These are phyloP conservation scores for Megalopta genalis DNA, from an alignment of 1,140 invertebrate species.

Conservation along the genomic window DNA sequence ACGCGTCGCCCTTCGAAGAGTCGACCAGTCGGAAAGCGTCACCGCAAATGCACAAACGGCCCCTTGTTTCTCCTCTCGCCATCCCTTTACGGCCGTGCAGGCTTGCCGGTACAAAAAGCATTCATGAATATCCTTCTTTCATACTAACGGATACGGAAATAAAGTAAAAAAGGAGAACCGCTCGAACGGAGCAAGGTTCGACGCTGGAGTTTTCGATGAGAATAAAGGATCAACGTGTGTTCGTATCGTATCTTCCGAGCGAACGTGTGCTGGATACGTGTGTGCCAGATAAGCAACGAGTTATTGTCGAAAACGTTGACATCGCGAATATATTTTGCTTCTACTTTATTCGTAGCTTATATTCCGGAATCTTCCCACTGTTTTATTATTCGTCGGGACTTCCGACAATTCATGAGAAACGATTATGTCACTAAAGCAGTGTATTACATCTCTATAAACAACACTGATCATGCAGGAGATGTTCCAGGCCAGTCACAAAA, in stretches of 20 bases:
- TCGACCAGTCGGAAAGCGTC: slow-evolving; percentile 37
- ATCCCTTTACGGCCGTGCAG: slow-evolving; percentile 36
- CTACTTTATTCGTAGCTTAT: background rate
- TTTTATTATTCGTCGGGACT: no score
- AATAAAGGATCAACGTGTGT: slow-evolving; percentile 42
- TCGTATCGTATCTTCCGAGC: background rate
- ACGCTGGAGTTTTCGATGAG: slow-evolving; percentile 20
- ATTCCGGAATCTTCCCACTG: no score
- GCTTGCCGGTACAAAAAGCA: slow-evolving; percentile 50
- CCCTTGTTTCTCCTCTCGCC: slow-evolving; percentile 57
- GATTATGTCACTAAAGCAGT: no score
- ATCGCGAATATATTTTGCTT: background rate
- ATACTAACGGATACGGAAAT: slow-evolving; percentile 60
- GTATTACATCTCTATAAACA: no score
- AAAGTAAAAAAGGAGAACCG: slow-evolving; percentile 50
- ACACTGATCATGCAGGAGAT: no score
- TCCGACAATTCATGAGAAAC: no score
- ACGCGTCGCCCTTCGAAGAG: slow-evolving; percentile 42
- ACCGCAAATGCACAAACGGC: slow-evolving; percentile 53
- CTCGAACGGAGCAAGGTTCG: slow-evolving; percentile 15
- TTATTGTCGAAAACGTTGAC: slow-evolving; percentile 1
- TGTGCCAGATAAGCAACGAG: background rate
- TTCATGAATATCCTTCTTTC: slow-evolving; percentile 64
- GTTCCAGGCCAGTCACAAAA: no score
- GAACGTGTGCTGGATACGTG: background rate